phyloP scores from a whole-genome alignment of 2,797 vertebrate genomes.

The Pseudopleuronectes americanus region DNA sequence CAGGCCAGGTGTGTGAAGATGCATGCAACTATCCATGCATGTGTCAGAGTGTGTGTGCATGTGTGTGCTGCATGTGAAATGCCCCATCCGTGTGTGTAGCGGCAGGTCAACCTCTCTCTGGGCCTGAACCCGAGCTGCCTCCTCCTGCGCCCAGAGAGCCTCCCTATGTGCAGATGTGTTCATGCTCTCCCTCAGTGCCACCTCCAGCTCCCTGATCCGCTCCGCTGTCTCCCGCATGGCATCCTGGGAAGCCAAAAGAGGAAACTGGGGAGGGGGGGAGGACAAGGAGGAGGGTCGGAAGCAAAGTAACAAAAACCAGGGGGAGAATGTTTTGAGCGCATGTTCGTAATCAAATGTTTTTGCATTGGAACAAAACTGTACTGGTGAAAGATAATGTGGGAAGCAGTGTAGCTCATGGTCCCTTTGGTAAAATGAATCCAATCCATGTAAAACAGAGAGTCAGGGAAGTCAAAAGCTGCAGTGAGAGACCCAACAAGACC shows the following conservation, averaged over 20 bases:
- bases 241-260: conserved; percentile 77
- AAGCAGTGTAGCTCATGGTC: conserved; percentile 11
- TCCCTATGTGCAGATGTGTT: conserved; percentile 82
- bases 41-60: conserved; percentile 2
- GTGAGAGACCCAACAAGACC: conserved; percentile 37
- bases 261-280: conserved; percentile 42
- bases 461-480: conserved; percentile 21
- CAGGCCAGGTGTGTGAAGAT: not conserved
- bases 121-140: conserved; percentile 74
- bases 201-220: conserved; percentile 81
- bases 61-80: not conserved
- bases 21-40: not conserved
- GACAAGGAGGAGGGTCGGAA: conserved; percentile 23
- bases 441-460: conserved; percentile 20
- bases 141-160: conserved; percentile 82
- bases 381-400: not conserved
- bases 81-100: conserved; percentile 12
- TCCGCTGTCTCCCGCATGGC: conserved; percentile 77
- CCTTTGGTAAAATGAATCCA: not conserved
- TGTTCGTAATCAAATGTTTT: conserved; percentile 6
- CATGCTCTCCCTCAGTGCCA: conserved; percentile 81
- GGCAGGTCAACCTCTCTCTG: conserved; percentile 76
- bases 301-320: conserved; percentile 52
- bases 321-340: conserved; percentile 40
- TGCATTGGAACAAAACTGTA: not conserved